Conservation (phyloP, 2,113 vertebrate genomes). For the Lophotis ruficrista region DNA sequence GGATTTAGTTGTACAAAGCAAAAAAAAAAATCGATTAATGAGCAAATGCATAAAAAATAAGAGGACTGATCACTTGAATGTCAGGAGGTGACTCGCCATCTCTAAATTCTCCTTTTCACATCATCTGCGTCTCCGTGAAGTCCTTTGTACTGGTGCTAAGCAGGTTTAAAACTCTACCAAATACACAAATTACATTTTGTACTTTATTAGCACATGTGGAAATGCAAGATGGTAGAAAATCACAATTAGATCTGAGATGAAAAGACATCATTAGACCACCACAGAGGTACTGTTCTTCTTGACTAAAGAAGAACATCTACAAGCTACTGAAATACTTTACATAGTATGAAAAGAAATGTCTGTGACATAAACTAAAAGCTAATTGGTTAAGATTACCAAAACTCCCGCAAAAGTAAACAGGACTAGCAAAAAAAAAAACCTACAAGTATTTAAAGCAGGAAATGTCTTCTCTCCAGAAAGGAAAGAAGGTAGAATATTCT, state of each 20-base stretch:
- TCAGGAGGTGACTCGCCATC: not conserved
- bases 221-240: not conserved
- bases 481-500: not conserved
- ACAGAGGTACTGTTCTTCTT: not conserved
- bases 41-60: conserved; percentile 38
- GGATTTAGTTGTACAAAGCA: conserved; percentile 34
- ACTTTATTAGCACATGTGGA: not conserved
- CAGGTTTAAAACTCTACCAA: not conserved
- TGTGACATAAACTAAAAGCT: not conserved
- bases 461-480: not conserved
- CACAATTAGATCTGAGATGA: not conserved
- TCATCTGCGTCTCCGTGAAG: not conserved
- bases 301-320: not conserved
- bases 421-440: not conserved
- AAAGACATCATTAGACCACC: not conserved
- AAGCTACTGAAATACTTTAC: not conserved
- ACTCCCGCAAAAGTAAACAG: not conserved
- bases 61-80: not conserved
- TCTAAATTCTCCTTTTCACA: not conserved
- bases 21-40: conserved; percentile 57
- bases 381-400: not conserved
- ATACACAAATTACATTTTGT: not conserved
- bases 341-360: not conserved
- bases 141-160: rapidly evolving
- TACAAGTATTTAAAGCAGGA: not conserved